Conservation (phyloP, 2,113 vertebrate genomes). For the Heterochromis multidens region DNA sequence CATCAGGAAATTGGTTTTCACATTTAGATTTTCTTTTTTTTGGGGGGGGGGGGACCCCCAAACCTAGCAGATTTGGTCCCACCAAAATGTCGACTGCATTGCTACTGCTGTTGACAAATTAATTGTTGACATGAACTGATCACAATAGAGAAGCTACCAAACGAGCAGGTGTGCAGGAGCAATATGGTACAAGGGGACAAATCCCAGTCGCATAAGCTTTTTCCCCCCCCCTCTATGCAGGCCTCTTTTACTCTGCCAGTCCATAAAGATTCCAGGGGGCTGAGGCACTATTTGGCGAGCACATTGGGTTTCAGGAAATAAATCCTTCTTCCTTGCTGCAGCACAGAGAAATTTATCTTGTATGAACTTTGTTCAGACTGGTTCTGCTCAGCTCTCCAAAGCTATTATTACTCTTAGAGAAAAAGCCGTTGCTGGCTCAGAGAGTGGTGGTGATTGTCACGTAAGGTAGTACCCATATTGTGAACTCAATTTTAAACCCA, state of each 20-base stretch:
- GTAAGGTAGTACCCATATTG: not conserved
- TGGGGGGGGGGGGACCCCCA: accelerated
- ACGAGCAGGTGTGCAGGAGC: constrained; percentile 9
- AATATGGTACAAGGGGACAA: constrained; percentile 6
- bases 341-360: constrained; percentile 28
- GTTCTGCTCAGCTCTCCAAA: constrained; percentile 13
- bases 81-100: not conserved
- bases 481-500: not conserved
- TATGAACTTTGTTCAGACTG: constrained; percentile 34
- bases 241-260: constrained; percentile 52
- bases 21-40: not conserved
- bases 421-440: not conserved
- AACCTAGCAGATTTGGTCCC: not conserved
- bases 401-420: constrained; percentile 3
- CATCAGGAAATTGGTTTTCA: not conserved
- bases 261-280: constrained; percentile 65
- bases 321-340: constrained; percentile 39
- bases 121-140: not conserved
- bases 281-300: constrained; percentile 62
- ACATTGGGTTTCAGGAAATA: constrained; percentile 46
- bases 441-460: not conserved
- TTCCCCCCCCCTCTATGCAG: not conserved
- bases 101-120: not conserved
- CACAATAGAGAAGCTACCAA: not conserved
- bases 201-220: constrained; percentile 4